Base-by-base conservation (phyloP, 1,140 invertebrate genomes). In the Whitmania pigra region DNA sequence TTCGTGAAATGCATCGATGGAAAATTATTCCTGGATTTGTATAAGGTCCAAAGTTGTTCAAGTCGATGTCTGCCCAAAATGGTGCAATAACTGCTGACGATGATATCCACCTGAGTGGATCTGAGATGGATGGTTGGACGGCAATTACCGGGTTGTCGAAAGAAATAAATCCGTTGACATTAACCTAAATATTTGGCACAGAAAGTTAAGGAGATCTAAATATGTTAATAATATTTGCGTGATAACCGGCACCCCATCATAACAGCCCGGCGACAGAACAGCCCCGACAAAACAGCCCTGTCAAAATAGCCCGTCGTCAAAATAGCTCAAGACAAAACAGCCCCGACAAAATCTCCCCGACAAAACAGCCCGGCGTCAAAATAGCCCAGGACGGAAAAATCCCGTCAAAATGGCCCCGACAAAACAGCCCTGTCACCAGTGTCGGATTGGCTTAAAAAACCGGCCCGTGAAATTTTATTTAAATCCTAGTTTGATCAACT, bases 1-100 rank as follows among this genome's bases (percentile, higher is more conserved):
- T 63, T 31, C 57, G 22, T 11, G 57, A 63, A 31, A 63, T 63
- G 57, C 57, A 63, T 11, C 29, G 22, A 31, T 63, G 22, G 57
- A 63, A 63, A 15, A 63, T 31, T 63, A 11, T 63, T 63, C 57
- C 57, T 63, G 22, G 22, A 31, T 63, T 63, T 17, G 15, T 17
- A 13, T 49, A 49, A 25, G 22, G 20, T 63, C 57, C 57, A 17
- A 7, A 63, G 29, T 63, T 31, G 57, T 63, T 63, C 29, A 63
- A 63, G 18, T 63, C 57, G 22, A 63, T 63, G 15, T 63, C 57
- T n/a, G 57, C 57, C 57, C 57, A 63, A 63, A 63, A 63, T 31
- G 57, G 57, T 1, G 57, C 57, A 22, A 63, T 31, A 25, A 63
- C 29, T 11, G 57, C 57, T 18, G 9, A 13, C 22, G 22, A 25